These are phyloP conservation scores for Pseudomugil gertrudae DNA, from an alignment of 2,797 vertebrate species.

Conservation along the genomic window DNA sequence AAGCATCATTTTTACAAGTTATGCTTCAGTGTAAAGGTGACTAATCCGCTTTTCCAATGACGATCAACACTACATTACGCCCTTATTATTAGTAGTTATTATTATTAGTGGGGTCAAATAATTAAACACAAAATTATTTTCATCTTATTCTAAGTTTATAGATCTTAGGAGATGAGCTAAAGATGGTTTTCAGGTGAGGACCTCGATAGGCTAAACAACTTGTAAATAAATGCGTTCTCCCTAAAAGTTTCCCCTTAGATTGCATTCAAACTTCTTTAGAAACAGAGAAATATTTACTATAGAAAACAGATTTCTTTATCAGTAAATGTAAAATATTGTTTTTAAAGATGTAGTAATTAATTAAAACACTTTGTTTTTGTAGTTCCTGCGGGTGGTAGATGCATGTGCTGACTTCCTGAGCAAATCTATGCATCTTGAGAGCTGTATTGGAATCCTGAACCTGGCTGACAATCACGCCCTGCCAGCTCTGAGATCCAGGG, in stretches of 20 bases:
- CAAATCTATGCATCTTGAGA: constrained; percentile 90
- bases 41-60: not conserved
- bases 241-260: not conserved
- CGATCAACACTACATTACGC: not conserved
- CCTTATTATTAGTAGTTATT: too few relatives aligned
- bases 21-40: not conserved
- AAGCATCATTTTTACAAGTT: not conserved
- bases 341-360: not conserved
- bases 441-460: constrained; percentile 91
- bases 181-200: not conserved
- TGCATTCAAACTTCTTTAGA: not conserved
- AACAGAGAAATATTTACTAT: not conserved
- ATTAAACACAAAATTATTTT: not conserved
- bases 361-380: not conserved
- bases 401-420: constrained; percentile 90
- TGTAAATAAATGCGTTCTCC: not conserved
- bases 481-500: constrained; percentile 81
- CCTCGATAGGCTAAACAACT: not conserved
- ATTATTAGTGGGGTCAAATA: not conserved
- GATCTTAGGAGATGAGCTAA: not conserved
- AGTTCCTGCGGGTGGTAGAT: constrained; percentile 95
- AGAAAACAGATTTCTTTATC: not conserved
- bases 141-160: not conserved
- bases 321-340: not conserved
- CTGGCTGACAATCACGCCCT: constrained; percentile 90